Conservation (phyloP, 2,113 vertebrate genomes). For the Halichoerus grypus region DNA sequence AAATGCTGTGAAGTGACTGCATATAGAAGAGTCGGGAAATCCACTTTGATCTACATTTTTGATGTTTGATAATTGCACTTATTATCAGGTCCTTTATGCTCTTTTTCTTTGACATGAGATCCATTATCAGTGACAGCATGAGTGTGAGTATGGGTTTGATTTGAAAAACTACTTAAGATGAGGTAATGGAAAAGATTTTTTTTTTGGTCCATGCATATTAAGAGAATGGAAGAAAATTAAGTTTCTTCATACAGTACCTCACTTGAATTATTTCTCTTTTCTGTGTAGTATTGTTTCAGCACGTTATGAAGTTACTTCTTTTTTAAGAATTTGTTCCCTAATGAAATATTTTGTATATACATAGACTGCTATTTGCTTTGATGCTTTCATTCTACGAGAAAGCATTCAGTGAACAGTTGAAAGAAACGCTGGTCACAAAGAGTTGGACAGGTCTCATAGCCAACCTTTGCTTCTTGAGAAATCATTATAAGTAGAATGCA, state of each 20-base stretch:
- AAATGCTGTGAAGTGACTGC: constrained; percentile 86
- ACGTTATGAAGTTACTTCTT: constrained; percentile 75
- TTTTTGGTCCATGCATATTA: constrained; percentile 79
- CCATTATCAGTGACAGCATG: constrained; percentile 89
- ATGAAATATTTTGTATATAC: constrained; percentile 83
- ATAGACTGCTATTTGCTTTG: constrained; percentile 80
- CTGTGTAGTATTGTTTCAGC: constrained; percentile 70
- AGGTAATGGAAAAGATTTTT: constrained; percentile 83
- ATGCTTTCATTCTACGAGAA: constrained; percentile 78
- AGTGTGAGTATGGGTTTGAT: constrained; percentile 85
- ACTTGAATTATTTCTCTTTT: constrained; percentile 75
- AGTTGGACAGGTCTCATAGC: constrained; percentile 68
- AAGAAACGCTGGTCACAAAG: constrained; percentile 49
- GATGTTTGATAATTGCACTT: constrained; percentile 89
- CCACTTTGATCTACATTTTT: constrained; percentile 90
- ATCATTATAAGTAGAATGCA: constrained; percentile 54
- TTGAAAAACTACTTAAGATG: constrained; percentile 86
- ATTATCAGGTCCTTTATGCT: constrained; percentile 88
- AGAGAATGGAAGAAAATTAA: constrained; percentile 78
- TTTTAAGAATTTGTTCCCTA: constrained; percentile 78
- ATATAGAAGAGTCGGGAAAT: constrained; percentile 85
- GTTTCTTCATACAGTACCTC: constrained; percentile 66
- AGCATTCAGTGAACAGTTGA: constrained; percentile 14
- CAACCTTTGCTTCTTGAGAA: constrained; percentile 57
- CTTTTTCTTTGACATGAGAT: constrained; percentile 88